Evolutionary conservation across 2,888 invertebrate genomes (phyloP), one percentile per base, ranked within the genome.

Genomic region (Podotricha telesiphe): DNA sequence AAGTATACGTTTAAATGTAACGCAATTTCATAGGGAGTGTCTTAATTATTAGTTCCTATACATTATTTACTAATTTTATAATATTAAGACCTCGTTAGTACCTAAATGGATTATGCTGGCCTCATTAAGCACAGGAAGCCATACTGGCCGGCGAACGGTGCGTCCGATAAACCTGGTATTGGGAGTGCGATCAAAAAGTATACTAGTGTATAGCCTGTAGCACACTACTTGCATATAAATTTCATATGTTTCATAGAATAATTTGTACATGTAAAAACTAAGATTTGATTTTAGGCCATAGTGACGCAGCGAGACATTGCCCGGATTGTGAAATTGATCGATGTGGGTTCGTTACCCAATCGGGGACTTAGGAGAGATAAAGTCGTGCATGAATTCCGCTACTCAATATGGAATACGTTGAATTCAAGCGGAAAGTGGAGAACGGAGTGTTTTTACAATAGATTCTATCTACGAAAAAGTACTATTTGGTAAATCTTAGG

Each of bases 121-220:
- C 70, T 66, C 69, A 73, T 73, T 74, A 67, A 61, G 61, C 73
- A 69, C 79, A 78, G 79, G 80, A 80, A 80, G 79, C 79, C 80
- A 37, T 77, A 78, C 68, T 63, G 78, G 78, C 74, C 79, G 75
- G 63, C 20, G 65, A 79, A 79, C 78, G 77, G 79, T 74, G 61
- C 72, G 75, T 28, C 72, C 73, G 74, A 76, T 73, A 74, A 73
- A 78, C 74, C 72, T 69, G 64, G 67, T 63, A 61, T 56, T 68
- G 61, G 59, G 56, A 65, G 65, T 65, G 58, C 65, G 63, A 71
- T 58, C 70, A 73, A 74, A 74, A 75, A 74, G 65, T 73, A 65
- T 69, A 58, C 63, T 69, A n/a, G n/a, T n/a, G n/a, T n/a, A 62
- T 17, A 34, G n/a, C 37, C 28, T 47, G 11, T 58, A 19, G 34